Base-by-base conservation (phyloP, 2,113 vertebrate genomes). In the Clarias macrocephalus region DNA sequence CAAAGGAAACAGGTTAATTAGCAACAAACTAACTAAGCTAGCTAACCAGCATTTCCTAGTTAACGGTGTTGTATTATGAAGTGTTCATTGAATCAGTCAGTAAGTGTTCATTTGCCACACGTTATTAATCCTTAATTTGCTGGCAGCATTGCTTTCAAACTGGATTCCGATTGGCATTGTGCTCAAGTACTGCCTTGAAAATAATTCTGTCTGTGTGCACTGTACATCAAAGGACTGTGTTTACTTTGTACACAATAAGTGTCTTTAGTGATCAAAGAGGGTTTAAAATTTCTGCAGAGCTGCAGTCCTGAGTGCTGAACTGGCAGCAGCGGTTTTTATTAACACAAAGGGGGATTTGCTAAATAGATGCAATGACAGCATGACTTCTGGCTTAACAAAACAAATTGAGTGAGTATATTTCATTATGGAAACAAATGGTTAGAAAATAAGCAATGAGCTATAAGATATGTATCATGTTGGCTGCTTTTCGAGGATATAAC, bases 281-380 rank as follows among this genome's bases (percentile, higher is more conserved):
- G 13, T 37, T 84, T 57, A 23, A n/a, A n/a, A 12, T 77, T 85
- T 95, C 91, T 93, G 89, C 84, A 88, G 83, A 89, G 89, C 81
- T 93, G 94, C 94, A 95, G 94, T 94, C 90, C 92, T 92, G 93
- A 94, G 91, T 94, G 94, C 94, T 95, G 94, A 95, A 91, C 89
- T 91, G 89, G 91, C 87, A 90, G 92, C 89, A 92, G 92, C 94
- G 93, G 94, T 92, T 48, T 91, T 91, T 93, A 93, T 92, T 88
- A 82, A 52, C 92, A 88, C 92, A 93, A 93, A 93, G 90, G 90
- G 91, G 92, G 94, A 92, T 93, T 95, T 94, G 91, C 92, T 91
- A 92, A 88, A 91, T 93, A 90, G 92, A 93, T 88, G 89, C 90
- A 91, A 77, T 91, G 89, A 87, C 88, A 90, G 91, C 92, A 89